Conservation (phyloP, 30 jellyfish, hydroid and myxozoan genomes). For the Hydractinia symbiolongicarpus region DNA sequence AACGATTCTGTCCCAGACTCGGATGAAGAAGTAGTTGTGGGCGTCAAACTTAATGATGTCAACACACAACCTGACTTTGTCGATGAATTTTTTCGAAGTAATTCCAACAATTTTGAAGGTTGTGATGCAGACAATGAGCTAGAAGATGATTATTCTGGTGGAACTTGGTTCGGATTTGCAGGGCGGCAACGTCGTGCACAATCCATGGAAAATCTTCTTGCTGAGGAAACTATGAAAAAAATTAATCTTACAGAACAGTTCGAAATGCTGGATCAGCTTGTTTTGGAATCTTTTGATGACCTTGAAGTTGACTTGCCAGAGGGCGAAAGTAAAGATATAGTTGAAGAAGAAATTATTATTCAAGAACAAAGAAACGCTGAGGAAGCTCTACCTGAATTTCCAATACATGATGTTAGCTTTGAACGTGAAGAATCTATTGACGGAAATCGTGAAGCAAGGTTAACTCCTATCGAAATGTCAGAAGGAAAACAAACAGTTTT, state of each 20-base stretch:
- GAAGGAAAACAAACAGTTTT: no score
- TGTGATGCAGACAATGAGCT: not conserved
- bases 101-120: not conserved
- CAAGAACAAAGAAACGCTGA: no score
- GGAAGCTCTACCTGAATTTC: no score
- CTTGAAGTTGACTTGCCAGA: not conserved
- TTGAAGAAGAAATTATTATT: no score
- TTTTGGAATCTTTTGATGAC: slow-evolving; percentile 17
- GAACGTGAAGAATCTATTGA: no score
- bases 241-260: not conserved
- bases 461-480: no score
- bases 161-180: slow-evolving; percentile 37
- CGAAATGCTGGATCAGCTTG: not conserved
- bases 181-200: slow-evolving; percentile 25
- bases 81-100: not conserved
- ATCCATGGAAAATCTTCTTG: not conserved
- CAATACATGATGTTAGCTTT: no score
- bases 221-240: not conserved
- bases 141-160: not conserved
- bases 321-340: no score
- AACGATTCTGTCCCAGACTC: slow-evolving; percentile 17
- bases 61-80: not conserved
- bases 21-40: not conserved
- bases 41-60: slow-evolving; percentile 2
- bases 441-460: no score